Conservation (phyloP, 2,888 invertebrate species). For the Amphipyra tragopoginis region DNA sequence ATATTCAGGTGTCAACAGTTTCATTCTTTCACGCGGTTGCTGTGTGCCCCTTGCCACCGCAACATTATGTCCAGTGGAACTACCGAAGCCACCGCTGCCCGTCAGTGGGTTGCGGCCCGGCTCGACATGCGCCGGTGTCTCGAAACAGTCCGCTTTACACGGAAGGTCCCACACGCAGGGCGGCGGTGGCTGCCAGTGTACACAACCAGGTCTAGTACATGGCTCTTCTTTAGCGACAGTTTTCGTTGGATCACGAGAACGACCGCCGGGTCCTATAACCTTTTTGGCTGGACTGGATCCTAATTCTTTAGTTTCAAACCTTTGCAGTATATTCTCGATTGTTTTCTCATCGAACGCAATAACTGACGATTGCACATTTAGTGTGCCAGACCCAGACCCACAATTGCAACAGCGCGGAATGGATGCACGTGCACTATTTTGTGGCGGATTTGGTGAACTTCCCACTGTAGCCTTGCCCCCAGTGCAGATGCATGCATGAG, state of each 20-base stretch:
- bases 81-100: conserved; percentile 52
- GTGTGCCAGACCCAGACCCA: conserved; percentile 38
- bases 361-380: conserved; percentile 59
- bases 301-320: conserved; percentile 71
- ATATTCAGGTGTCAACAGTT: conserved; percentile 74
- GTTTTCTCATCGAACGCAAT: conserved; percentile 74
- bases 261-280: conserved; percentile 67
- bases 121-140: conserved; percentile 73
- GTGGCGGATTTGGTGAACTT: too few relatives aligned
- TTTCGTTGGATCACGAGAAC: conserved; percentile 60
- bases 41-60: conserved; percentile 27
- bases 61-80: conserved; percentile 21
- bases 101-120: conserved; percentile 73
- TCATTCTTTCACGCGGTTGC: conserved; percentile 62
- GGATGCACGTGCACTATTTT: conserved; percentile 10
- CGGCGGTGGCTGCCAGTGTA: conserved; percentile 82
- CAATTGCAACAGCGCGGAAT: conserved; percentile 62
- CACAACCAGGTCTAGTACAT: conserved; percentile 78
- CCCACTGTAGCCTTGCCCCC: conserved; percentile 23
- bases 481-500: conserved; percentile 54
- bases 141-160: conserved; percentile 85
- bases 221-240: conserved; percentile 68
- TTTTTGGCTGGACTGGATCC: conserved; percentile 54
- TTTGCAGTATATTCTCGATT: conserved; percentile 67
- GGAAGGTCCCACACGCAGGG: conserved; percentile 83